Base-by-base conservation (phyloP, 2,113 vertebrate genomes). In the Chamaea fasciata region DNA sequence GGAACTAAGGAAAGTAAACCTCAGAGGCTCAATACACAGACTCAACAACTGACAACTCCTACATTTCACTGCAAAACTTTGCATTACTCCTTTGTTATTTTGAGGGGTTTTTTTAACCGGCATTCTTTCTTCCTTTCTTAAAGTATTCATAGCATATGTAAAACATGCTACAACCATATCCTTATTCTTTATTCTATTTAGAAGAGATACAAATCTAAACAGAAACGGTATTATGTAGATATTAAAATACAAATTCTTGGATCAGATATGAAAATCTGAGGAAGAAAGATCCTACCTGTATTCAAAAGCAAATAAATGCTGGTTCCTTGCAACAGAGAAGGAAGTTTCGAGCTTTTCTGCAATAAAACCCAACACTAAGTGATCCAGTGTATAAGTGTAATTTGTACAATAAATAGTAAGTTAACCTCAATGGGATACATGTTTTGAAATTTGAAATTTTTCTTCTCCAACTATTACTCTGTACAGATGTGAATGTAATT, bases 161-260 rank as follows among this genome's bases (percentile, higher is more conserved):
- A 95, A 94, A 67, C 60, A 30, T 6, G 2, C 11, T 89, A 56
- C 31, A 49, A 62, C 63, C 74, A 49, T 46, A 84, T 80, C 55
- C 60, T 52, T 86, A 42, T 56, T 70, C 89, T 77, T 83, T 76
- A 71, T 78, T 89, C 77, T 79, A 30, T 37, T 93, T 57, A 78
- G 53, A 75, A 83, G 57, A 95, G 85, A 94, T 70, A 91, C 6
- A 80, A 83, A 95, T 91, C 82, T 92, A 86, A 92, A 62, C 42
- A 91, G 84, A 79, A 77, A 62, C 26, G 49, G 65, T 82, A 74
- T 77, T 88, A 77, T 62, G 67, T 76, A 69, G 46, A 63, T 84
- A 87, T 70, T 80, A 88, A 94, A 95, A 92, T 88, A 87, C 9
- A 85, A 82, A 80, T 88, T 87, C 53, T 50, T 59, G 79, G 22